Base-by-base conservation (phyloP, 1,140 invertebrate genomes). In the Drosophila aff. region DNA sequence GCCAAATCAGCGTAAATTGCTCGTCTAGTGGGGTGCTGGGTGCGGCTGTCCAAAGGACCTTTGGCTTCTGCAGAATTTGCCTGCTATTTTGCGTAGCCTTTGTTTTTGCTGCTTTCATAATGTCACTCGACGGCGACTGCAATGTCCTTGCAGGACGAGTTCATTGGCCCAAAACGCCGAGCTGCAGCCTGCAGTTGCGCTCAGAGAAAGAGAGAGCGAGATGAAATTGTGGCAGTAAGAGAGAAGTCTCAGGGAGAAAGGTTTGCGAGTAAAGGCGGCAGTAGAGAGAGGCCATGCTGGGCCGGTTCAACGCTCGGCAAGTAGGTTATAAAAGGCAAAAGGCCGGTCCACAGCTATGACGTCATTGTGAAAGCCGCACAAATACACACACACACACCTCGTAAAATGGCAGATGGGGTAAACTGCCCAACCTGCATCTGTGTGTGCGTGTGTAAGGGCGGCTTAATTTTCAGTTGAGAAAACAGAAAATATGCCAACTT, bases 271-370 rank as follows among this genome's bases (percentile, higher is more conserved):
- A 15, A 38, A n/a, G 15, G 43, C 16, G 15, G 38, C 16, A 33
- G 47, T 49, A 43, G 58, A 50, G 40, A 49, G 46, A 44, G 40
- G 18, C 21, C 21, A 53, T 10, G 38, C 47, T 26, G 61, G 41
- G 55, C 74, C 57, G 55, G 85, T 89, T 89, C 85, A 90, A 90
- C 71, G 85, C 46, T 82, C 85, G 81, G 44, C 81, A 90, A 90
- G 63, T 90, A 84, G 85, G 85, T 90, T 89, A 73, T 61, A 84
- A 81, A 79, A 66, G 55, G 66, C 68, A 66, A 73, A 78, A 76
- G 71, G 76, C 68, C 65, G 76, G 76, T 59, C 76, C 59, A 21
- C 43, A 52, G 53, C 85, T 90, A 84, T 89, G 85, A 90, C 85
- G 85, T 90, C 85, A 90, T 76, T 79, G 44, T 79, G 69, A 90